Conservation (phyloP, 1,140 invertebrate genomes). For the Cecropterus lyciades region DNA sequence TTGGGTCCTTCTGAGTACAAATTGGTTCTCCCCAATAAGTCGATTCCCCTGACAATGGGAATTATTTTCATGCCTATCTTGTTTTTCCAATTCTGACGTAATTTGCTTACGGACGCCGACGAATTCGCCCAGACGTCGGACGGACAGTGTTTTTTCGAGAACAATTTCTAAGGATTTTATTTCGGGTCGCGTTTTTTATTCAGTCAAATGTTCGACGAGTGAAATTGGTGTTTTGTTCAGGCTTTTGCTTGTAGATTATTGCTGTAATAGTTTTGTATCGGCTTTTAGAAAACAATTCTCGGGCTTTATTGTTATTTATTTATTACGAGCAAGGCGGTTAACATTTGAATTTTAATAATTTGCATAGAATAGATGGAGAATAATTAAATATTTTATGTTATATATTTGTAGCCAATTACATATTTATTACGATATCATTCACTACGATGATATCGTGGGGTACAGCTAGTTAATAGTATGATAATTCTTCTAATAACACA, state of each 20-base stretch:
- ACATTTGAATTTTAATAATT: too few species aligned
- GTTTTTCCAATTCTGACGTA: constrained; percentile 70
- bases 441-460: too few species aligned
- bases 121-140: constrained; percentile 28
- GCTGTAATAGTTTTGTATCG: too few species aligned
- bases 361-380: too few species aligned
- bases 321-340: too few species aligned
- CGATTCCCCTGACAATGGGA: constrained; percentile 69
- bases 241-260: neutral
- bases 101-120: constrained; percentile 56
- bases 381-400: too few species aligned
- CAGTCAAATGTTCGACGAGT: constrained; percentile 5
- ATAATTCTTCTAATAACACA: too few species aligned
- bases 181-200: constrained; percentile 27
- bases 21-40: constrained; percentile 68
- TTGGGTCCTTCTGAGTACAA: constrained; percentile 49
- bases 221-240: constrained; percentile 12
- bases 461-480: too few species aligned
- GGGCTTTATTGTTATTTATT: too few species aligned
- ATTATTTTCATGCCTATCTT: constrained; percentile 73
- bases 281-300: too few species aligned
- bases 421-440: too few species aligned
- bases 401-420: too few species aligned
- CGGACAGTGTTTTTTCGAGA: constrained; percentile 25
- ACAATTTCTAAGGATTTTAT: constrained; percentile 14